A percentile compares a stretch with the other conserved stretches of the same genome.
Conservation (phyloP, 2,888 invertebrate genomes). For the Chrysina gloriosa region DNA sequence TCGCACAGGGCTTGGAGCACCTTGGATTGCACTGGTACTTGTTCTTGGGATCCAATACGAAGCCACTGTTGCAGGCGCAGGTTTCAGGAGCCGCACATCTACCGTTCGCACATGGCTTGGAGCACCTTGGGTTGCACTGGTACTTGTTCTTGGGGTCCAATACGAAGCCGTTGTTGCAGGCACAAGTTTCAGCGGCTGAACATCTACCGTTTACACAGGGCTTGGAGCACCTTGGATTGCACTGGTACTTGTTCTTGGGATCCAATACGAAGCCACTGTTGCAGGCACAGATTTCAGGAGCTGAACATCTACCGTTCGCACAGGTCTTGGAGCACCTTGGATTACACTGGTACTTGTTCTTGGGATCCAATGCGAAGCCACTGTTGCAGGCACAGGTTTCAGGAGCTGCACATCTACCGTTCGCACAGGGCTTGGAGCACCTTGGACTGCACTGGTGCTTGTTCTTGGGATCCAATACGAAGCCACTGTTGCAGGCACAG, state of each 20-base stretch:
- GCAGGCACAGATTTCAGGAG: slow-evolving; percentile 54
- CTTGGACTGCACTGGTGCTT: slow-evolving; percentile 46
- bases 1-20: slow-evolving; percentile 46
- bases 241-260: slow-evolving; percentile 4
- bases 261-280: slow-evolving; percentile 5
- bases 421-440: slow-evolving; percentile 47
- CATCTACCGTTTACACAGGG: not conserved
- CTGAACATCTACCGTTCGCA: slow-evolving; percentile 51
- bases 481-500: slow-evolving; percentile 66
- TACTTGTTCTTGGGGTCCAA: slow-evolving; percentile 28
- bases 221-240: no score
- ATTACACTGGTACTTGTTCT: slow-evolving; percentile 41
- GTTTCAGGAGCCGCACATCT: slow-evolving; percentile 44
- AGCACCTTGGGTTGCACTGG: slow-evolving; percentile 46
- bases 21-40: slow-evolving; percentile 44
- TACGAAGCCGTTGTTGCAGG: slow-evolving; percentile 41
- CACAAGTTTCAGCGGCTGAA: no score
- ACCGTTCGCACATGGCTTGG: slow-evolving; percentile 44
- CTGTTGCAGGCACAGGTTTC: slow-evolving; percentile 50
- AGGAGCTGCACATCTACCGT: slow-evolving; percentile 50
- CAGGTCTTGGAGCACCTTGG: slow-evolving; percentile 47
- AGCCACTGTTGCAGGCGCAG: slow-evolving; percentile 47
- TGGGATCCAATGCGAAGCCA: slow-evolving; percentile 40
- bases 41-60: slow-evolving; percentile 34
- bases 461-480: slow-evolving; percentile 51